Evolutionary conservation across 2,797 vertebrate species (phyloP), one percentile per base, ranked within the genome.

Genomic region (Salarias fasciatus): DNA sequence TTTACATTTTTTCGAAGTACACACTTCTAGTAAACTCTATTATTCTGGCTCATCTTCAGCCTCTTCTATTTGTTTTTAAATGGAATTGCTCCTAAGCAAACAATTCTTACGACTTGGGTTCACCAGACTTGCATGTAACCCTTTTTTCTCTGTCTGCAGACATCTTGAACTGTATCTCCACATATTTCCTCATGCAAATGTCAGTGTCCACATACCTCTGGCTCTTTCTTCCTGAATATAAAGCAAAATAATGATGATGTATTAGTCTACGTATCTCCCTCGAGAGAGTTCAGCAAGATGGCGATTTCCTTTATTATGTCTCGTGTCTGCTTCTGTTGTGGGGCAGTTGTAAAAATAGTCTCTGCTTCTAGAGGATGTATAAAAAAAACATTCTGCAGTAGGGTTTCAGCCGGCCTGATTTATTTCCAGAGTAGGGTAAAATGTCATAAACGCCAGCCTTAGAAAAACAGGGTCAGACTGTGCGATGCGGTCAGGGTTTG

Each of bases 291-390:
- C 74, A 83, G 86, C 75, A 72, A 84, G 90, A 87, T 86, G 86
- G 84, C 61, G 75, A 85, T 91, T 92, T 92, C 89, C 91, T 92
- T 92, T 93, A 90, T 93, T 93, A 84, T 88, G 75, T 87, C 90
- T 93, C 83, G 37, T 82, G 80, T 87, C 88, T 92, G 79, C 86
- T 82, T 89, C 87, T 91, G 77, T 91, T 89, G 86, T 89, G 75
- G 59, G 85, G 73, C 83, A 80, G 72, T 82, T 93, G 86, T 92
- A 92, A 93, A 94, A 94, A 88, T 90, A 92, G 80, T 81, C 86
- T 69, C 66, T 70, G 82, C 75, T 86, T 90, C 73, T 65, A 77
- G 85, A 89, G 90, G 88, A 90, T 84, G 75, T 75, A 64, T 83
- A 75, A 90, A 90, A 84, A 89, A 83, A 77, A 70, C 55, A 57